Percentiles rank a stretch among this genome's conserved stretches.
These are phyloP conservation scores for Myrmecophaga tridactyla DNA, from an alignment of 2,113 vertebrate species.

Conservation along the genomic window DNA sequence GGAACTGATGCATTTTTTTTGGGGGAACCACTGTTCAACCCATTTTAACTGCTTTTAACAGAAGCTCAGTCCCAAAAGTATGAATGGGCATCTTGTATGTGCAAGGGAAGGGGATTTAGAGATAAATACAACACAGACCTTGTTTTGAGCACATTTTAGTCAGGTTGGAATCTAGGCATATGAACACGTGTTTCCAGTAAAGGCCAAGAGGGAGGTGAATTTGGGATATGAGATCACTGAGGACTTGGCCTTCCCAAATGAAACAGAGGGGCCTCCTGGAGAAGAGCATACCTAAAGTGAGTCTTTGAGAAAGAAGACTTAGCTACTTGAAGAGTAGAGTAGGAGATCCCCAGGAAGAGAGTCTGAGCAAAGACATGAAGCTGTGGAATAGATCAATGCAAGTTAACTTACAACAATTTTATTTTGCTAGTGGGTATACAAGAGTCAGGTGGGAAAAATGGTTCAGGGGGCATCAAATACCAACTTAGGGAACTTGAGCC, in stretches of 20 bases:
- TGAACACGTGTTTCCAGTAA: background rate
- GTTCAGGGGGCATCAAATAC: background rate
- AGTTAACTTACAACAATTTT: background rate
- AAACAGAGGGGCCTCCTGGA: background rate
- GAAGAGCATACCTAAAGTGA: background rate
- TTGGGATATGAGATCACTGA: background rate
- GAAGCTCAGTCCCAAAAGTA: background rate
- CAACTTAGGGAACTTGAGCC: background rate
- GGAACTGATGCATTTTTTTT: too few species aligned
- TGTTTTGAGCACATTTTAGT: background rate
- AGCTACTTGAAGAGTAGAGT: background rate
- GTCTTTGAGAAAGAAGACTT: background rate
- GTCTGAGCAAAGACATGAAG: background rate
- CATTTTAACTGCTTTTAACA: background rate
- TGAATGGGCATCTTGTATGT: background rate
- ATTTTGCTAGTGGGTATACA: background rate
- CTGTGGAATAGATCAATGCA: background rate
- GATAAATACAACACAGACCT: background rate
- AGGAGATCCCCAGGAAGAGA: background rate
- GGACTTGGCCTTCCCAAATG: background rate
- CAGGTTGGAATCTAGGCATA: background rate
- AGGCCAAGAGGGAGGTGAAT: background rate
- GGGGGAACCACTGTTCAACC: too few species aligned
- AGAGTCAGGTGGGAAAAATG: background rate
- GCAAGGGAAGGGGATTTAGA: background rate